Evolutionary conservation across 1,140 invertebrate species (phyloP).

Genomic region (Aphelenchoides avenae): DNA sequence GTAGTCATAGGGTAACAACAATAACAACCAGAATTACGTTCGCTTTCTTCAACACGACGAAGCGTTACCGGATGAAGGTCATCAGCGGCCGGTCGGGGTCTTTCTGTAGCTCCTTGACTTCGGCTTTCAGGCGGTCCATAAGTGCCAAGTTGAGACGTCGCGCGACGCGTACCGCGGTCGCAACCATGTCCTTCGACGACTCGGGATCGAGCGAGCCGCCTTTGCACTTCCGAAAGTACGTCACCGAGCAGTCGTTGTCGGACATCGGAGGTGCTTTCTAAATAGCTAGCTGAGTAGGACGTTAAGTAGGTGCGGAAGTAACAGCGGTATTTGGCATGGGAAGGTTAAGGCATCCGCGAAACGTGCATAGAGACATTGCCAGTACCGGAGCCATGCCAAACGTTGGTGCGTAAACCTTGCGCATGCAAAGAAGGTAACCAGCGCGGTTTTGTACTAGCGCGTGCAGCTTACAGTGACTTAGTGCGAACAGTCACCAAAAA

Average conservation of each 20-base stretch:
- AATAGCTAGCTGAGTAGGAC: neutral
- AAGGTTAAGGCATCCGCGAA: neutral
- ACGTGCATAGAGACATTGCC: neutral
- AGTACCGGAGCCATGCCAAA: neutral
- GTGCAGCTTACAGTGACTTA: no score
- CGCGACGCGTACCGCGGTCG: slow-evolving; percentile 1
- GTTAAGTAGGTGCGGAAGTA: no score
- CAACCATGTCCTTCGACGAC: slow-evolving; percentile 25
- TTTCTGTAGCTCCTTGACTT: no score
- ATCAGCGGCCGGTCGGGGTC: no score
- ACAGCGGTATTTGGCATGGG: no score
- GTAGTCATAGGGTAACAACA: no score
- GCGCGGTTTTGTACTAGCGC: no score
- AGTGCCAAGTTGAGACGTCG: slow-evolving; percentile 14
- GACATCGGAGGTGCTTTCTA: slow-evolving; percentile 7
- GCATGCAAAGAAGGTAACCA: neutral
- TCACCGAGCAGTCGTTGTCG: slow-evolving; percentile 9
- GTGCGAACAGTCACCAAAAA: slow-evolving; percentile 9
- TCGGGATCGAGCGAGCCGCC: slow-evolving; percentile 27
- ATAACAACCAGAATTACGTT: no score
- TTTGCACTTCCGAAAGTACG: slow-evolving; percentile 15
- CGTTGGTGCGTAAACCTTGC: neutral
- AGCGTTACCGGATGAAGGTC: no score
- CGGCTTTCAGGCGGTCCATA: slow-evolving; percentile 10
- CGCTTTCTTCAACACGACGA: no score